These are phyloP conservation scores for Oikopleura albicans DNA, from an alignment of 23 tunicate species.

Conservation along the genomic window DNA sequence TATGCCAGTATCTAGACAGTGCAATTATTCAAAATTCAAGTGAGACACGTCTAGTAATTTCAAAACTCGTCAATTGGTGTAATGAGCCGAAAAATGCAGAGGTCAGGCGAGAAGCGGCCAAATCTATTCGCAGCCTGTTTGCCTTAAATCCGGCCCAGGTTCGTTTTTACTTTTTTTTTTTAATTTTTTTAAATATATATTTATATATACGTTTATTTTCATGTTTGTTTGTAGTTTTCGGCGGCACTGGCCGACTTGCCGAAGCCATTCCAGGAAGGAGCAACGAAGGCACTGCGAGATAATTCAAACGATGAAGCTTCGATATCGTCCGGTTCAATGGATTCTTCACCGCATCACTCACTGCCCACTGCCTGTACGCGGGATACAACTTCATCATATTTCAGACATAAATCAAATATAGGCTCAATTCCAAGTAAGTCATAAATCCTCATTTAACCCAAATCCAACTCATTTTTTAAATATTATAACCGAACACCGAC, in stretches of 20 bases:
- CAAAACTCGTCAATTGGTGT: conserved; percentile 1
- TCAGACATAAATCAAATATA: background rate
- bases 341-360: background rate
- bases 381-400: background rate
- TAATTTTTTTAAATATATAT: background rate
- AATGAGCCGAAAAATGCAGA: background rate
- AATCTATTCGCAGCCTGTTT: background rate
- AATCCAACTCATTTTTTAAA: no score
- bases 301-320: background rate
- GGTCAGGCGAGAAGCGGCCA: conserved; percentile 7
- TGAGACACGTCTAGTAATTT: conserved; percentile 9
- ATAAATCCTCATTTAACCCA: no score
- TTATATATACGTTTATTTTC: background rate
- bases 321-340: no score
- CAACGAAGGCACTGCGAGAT: background rate
- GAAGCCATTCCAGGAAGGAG: conserved; percentile 6
- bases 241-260: conserved; percentile 1
- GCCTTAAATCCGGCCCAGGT: conserved; percentile 12
- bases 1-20: background rate
- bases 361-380: background rate
- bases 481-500: no score
- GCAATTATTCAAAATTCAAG: background rate
- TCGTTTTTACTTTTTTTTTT: background rate
- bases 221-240: background rate
- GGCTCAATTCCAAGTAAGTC: background rate